Conservation (phyloP, 2,113 vertebrate genomes). For the Cinclus cinclus region DNA sequence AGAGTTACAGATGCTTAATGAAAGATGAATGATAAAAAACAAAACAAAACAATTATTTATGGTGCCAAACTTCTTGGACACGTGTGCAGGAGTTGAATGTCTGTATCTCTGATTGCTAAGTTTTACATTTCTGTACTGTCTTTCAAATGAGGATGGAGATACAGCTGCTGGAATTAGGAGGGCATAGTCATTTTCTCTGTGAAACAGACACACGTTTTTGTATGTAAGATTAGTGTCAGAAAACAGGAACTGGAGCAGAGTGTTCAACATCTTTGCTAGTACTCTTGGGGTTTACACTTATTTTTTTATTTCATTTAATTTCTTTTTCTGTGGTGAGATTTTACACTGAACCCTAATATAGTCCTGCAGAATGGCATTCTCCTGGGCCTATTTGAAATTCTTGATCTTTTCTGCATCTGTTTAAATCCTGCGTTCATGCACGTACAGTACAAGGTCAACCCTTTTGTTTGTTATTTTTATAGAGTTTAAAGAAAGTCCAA, state of each 20-base stretch:
- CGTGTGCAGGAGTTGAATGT: background rate
- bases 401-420: constrained; percentile 66
- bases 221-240: background rate
- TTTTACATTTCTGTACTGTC: background rate
- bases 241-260: background rate
- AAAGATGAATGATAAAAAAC: background rate
- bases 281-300: constrained; percentile 25
- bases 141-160: background rate
- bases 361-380: constrained; percentile 56
- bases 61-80: background rate
- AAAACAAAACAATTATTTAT: background rate
- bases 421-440: constrained; percentile 58
- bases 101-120: background rate
- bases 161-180: background rate
- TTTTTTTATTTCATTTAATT: constrained; percentile 42
- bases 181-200: background rate
- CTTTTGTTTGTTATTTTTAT: constrained; percentile 64
- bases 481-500: constrained; percentile 73
- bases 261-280: constrained; percentile 6
- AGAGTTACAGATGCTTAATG: background rate
- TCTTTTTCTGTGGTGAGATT: constrained; percentile 41
- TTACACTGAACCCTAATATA: constrained; percentile 48
- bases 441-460: constrained; percentile 46
- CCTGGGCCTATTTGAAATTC: constrained; percentile 62
- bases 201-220: background rate